These are phyloP conservation scores for Nannoperca australis DNA, from an alignment of 2,797 vertebrate species.

Conservation along the genomic window DNA sequence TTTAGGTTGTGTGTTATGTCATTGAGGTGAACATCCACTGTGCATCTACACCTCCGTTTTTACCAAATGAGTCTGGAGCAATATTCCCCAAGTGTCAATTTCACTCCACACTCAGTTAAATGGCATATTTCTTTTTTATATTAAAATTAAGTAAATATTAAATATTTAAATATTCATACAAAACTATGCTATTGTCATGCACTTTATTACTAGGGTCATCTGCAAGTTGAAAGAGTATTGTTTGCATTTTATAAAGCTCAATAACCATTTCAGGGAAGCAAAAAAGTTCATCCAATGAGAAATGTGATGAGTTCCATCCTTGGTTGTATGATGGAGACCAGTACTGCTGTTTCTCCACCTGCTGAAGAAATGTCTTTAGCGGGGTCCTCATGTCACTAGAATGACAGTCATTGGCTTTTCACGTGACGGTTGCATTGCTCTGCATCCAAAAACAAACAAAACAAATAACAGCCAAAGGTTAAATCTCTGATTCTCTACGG, in stretches of 20 bases:
- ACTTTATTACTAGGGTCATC: constrained; percentile 34
- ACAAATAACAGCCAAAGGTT: constrained; percentile 69
- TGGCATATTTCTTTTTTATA: constrained; percentile 23
- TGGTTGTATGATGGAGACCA: constrained; percentile 21
- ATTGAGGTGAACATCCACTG: constrained; percentile 14
- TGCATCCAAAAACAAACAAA: constrained; percentile 73
- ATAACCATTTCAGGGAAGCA: constrained; percentile 42
- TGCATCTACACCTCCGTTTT: constrained; percentile 16
- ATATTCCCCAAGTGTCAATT: constrained; percentile 15
- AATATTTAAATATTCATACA: constrained; percentile 58
- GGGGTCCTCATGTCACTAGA: constrained; percentile 63
- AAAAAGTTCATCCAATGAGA: constrained; percentile 25
- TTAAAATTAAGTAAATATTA: too few species aligned
- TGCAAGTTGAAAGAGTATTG: constrained; percentile 41
- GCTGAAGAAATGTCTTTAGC: constrained; percentile 36
- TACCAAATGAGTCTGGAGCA: constrained; percentile 9
- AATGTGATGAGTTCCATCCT: constrained; percentile 24
- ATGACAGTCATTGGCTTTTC: constrained; percentile 69
- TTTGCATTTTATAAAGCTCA: constrained; percentile 53
- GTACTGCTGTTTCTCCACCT: constrained; percentile 28
- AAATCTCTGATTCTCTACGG: constrained; percentile 93
- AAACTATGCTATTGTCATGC: constrained; percentile 67
- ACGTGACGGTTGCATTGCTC: constrained; percentile 83
- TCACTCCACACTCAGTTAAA: constrained; percentile 26
- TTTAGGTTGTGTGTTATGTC: constrained; percentile 8